Conservation (phyloP, 2,113 vertebrate species). For the Eptesicus fuscus region DNA sequence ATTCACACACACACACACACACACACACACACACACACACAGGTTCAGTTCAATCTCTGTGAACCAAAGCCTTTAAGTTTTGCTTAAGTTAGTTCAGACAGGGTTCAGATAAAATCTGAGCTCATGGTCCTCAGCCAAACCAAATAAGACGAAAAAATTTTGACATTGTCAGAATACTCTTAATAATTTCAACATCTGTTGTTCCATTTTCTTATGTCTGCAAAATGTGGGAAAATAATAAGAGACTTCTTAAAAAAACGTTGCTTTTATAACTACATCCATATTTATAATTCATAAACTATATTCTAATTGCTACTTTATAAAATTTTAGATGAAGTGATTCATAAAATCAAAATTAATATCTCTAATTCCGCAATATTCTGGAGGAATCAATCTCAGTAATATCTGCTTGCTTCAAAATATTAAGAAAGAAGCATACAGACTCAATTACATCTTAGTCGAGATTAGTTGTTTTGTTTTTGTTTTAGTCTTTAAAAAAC, state of each 20-base stretch:
- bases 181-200: constrained; percentile 56
- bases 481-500: neutral
- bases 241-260: neutral
- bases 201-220: neutral
- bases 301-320: neutral
- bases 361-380: neutral
- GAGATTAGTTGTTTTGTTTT: neutral
- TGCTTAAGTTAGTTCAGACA: constrained; percentile 47
- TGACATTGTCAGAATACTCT: constrained; percentile 35
- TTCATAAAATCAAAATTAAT: neutral
- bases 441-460: neutral
- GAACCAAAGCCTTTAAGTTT: constrained; percentile 22
- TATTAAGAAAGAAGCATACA: neutral
- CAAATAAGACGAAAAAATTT: constrained; percentile 38
- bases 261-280: neutral
- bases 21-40: too few relatives aligned
- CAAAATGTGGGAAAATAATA: neutral
- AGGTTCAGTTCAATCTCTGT: neutral
- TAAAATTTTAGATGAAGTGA: neutral
- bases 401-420: neutral
- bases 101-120: constrained; percentile 46
- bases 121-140: constrained; percentile 35
- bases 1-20: neutral
- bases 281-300: neutral
- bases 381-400: neutral